A percentile compares a stretch with the other conserved stretches of the same genome.
phyloP scores from a whole-genome alignment of 2,888 invertebrate genomes.

The Zaprionus obscuricornis region DNA sequence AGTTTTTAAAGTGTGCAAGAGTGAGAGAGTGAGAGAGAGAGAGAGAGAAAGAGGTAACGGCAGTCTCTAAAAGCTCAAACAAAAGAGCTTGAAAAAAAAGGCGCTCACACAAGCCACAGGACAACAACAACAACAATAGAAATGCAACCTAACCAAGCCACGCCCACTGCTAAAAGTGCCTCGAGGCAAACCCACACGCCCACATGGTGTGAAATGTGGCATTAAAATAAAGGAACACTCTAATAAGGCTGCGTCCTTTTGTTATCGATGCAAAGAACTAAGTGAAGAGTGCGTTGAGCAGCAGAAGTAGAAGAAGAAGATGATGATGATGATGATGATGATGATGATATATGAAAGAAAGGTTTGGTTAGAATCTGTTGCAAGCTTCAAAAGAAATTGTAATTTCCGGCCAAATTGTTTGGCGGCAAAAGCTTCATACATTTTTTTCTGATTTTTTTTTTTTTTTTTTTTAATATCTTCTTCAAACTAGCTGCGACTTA shows the following conservation, averaged over 20 bases:
- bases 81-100: conserved; percentile 39
- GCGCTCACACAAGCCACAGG: conserved; percentile 34
- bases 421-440: conserved; percentile 43
- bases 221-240: conserved; percentile 76
- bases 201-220: conserved; percentile 69
- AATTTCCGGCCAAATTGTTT: conserved; percentile 59
- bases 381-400: conserved; percentile 30
- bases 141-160: conserved; percentile 18
- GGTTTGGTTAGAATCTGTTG: conserved; percentile 22
- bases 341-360: not conserved
- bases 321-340: not conserved
- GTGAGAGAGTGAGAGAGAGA: not conserved
- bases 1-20: conserved; percentile 31
- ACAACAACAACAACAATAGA: conserved; percentile 14
- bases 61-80: conserved; percentile 54
- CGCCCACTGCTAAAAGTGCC: not conserved
- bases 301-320: conserved; percentile 7
- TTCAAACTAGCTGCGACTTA: no score
- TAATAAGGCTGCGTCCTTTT: conserved; percentile 73
- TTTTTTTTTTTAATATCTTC: conserved; percentile 43
- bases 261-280: conserved; percentile 54
- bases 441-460: no score
- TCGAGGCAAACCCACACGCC: conserved; percentile 18
- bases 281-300: conserved; percentile 5
- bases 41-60: not conserved